phyloP scores from a whole-genome alignment of 2,888 invertebrate genomes.

The Abscondita cerata region DNA sequence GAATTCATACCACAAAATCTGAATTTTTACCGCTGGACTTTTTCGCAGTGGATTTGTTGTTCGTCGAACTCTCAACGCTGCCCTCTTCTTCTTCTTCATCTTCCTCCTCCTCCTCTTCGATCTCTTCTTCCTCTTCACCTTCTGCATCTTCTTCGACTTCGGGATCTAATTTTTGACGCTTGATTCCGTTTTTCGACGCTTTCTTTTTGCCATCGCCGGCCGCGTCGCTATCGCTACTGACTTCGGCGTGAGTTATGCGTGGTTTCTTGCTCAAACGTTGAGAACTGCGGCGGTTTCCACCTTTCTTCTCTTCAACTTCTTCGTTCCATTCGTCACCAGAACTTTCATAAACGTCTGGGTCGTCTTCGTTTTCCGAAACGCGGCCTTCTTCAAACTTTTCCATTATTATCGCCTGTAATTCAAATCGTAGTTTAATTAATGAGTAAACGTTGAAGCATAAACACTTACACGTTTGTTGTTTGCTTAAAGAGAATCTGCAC shows the following conservation, averaged over 20 bases:
- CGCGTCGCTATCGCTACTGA: slow-evolving; percentile 43
- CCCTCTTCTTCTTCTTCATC: slow-evolving; percentile 15
- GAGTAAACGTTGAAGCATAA: no score
- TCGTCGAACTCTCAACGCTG: background rate
- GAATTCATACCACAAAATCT: slow-evolving; percentile 34
- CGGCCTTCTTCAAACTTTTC: slow-evolving; percentile 32
- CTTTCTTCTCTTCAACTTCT: slow-evolving; percentile 46
- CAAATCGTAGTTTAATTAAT: no score
- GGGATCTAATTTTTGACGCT: slow-evolving; percentile 36
- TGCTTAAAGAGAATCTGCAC: background rate
- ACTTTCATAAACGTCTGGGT: slow-evolving; percentile 54
- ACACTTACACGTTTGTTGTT: background rate
- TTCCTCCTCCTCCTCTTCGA: slow-evolving; percentile 7
- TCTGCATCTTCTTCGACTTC: slow-evolving; percentile 11
- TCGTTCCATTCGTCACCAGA: slow-evolving; percentile 55
- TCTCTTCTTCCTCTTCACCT: slow-evolving; percentile 12
- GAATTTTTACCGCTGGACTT: slow-evolving; percentile 5
- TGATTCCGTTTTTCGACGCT: slow-evolving; percentile 41
- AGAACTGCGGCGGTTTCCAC: slow-evolving; percentile 46
- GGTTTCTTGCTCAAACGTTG: slow-evolving; percentile 51
- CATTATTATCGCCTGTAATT: no score
- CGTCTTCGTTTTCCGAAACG: slow-evolving; percentile 55
- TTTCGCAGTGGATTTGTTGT: slow-evolving; percentile 10
- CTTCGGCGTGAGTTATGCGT: slow-evolving; percentile 43
- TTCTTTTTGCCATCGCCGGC: slow-evolving; percentile 39